phyloP scores from a whole-genome alignment of 2,113 vertebrate genomes.

The Collichthys lucidus region DNA sequence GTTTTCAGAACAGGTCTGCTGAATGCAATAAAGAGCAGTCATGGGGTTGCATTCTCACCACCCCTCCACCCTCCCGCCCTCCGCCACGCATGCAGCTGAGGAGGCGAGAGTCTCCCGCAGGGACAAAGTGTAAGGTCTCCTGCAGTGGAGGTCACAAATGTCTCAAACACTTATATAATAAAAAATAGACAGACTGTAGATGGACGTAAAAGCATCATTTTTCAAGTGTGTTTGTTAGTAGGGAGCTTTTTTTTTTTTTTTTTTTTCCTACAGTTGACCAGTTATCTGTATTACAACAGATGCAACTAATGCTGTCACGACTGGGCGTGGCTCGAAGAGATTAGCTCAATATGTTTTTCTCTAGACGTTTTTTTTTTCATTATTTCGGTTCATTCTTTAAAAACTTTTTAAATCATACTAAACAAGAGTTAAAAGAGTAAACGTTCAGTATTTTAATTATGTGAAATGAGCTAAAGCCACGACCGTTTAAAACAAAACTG shows the following conservation, averaged over 20 bases:
- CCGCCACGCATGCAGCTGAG: constrained; percentile 43
- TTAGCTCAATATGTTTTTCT: constrained; percentile 42
- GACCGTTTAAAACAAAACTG: neutral
- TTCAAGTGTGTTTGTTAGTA: neutral
- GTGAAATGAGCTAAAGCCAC: neutral
- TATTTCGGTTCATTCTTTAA: neutral
- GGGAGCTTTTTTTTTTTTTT: neutral
- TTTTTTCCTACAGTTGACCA: neutral
- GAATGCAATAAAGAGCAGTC: constrained; percentile 67
- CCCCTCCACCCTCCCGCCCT: too few relatives aligned
- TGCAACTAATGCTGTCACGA: neutral
- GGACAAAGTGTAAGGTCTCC: constrained; percentile 28
- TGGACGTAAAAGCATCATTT: neutral
- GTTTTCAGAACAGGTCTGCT: constrained; percentile 49
- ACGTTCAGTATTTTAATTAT: neutral
- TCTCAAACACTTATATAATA: constrained; percentile 2
- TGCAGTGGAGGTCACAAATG: constrained; percentile 21
- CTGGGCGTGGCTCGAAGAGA: constrained; percentile 67
- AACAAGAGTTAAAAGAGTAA: neutral
- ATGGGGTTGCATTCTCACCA: constrained; percentile 29
- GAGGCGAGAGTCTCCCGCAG: constrained; percentile 37
- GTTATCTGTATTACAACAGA: constrained; percentile 17
- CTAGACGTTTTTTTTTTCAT: neutral
- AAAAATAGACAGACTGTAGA: neutral
- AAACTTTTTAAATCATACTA: neutral